Evolutionary conservation across 2,797 vertebrate species (phyloP).

Genomic region (Enteromius afrohamiltoni): DNA sequence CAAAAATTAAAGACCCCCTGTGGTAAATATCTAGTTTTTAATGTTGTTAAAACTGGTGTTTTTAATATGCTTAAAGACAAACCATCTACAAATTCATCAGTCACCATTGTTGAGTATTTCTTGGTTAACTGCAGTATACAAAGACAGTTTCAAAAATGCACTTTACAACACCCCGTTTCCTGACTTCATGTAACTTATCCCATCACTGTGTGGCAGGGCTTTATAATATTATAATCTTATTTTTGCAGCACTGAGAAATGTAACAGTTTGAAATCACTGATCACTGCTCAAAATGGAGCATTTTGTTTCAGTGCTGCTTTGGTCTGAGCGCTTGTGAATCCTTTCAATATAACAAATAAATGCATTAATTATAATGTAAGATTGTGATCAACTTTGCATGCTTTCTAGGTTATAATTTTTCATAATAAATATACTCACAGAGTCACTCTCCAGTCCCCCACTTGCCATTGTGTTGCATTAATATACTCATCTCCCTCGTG

Average conservation of each 20-base stretch:
- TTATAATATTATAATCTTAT: not conserved
- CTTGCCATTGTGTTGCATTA: not conserved
- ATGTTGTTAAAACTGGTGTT: not conserved
- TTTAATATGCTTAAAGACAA: slow-evolving; percentile 4
- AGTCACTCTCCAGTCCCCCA: not conserved
- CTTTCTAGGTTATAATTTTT: not conserved
- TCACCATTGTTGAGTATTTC: not conserved
- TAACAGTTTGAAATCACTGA: not conserved
- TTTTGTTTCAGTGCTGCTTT: too few relatives aligned
- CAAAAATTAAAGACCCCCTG: not conserved
- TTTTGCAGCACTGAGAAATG: not conserved
- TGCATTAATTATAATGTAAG: too few relatives aligned
- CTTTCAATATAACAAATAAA: not conserved
- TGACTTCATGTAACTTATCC: too few relatives aligned
- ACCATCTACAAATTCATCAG: not conserved
- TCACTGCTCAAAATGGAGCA: not conserved
- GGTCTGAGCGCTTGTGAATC: not conserved
- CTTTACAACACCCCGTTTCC: too few relatives aligned
- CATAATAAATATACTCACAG: not conserved
- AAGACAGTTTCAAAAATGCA: too few relatives aligned
- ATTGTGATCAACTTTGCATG: not conserved
- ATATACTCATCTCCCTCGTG: too few relatives aligned
- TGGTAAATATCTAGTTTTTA: not conserved
- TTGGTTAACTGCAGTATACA: not conserved
- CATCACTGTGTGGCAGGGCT: not conserved